Base-by-base conservation (phyloP, 1,140 invertebrate genomes). In the Apis cerana region DNA sequence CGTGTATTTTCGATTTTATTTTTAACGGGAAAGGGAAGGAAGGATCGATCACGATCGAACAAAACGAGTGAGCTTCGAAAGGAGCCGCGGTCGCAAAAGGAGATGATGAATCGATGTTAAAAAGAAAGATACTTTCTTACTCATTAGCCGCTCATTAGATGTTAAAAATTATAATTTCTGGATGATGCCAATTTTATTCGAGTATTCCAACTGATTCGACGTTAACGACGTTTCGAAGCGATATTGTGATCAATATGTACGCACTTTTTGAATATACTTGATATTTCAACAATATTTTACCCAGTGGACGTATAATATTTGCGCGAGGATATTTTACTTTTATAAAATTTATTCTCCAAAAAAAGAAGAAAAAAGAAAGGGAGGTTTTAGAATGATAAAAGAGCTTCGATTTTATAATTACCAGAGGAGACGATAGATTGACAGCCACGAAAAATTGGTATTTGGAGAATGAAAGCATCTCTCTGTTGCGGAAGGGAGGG, bases 111-210 rank as follows among this genome's bases (percentile, higher is more conserved):
- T 15, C 11, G 50, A 23, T 65, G 33, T 64, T 54, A n/a, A 17
- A 19, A 17, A 54, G 12, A 7, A 17, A n/a, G 12, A 4, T 10
- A 62, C 27, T 67, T 67, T 67, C 75, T 77, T 67, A 56, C n/a
- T n/a, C n/a, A n/a, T n/a, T n/a, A n/a, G n/a, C 56, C 52, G 50
- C 11, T 50, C 27, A 43, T 67, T 77, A 67, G 67, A 67, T 67
- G 56, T 77, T 67, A 67, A 77, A 77, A 48, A 52, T 77, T 77
- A 67, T 67, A n/a, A n/a, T 77, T 48, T 43, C 33, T 43, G 33
- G 33, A 5, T 7, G 33, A 43, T 43, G 33, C 4, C 33, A 43
- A 43, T 43, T 43, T 43, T 43, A 43, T 43, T 43, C 33, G 0
- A 43, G 0, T 43, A 43, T 43, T 43, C 33, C 7, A 43, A 43